Base-by-base conservation (phyloP, 92 coral and sea anemone species). In the Porites cylindrica region DNA sequence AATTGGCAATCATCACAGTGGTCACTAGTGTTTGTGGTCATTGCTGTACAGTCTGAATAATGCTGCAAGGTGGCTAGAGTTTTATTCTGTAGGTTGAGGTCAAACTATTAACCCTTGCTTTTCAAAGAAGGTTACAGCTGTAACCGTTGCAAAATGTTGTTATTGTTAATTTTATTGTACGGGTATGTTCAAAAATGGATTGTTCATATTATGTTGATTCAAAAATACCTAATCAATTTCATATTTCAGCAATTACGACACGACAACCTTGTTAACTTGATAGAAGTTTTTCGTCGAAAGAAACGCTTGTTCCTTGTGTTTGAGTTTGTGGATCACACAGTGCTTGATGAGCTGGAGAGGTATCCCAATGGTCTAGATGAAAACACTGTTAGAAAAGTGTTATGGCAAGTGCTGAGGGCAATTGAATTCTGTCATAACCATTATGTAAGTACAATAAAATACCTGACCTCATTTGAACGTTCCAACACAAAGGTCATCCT, bases 271-370 rank as follows among this genome's bases (percentile, higher is more conserved):
- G 98, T 97, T 58, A 97, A 97, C 83, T 91, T 97, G 63, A 88
- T 97, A 58, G 99, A 97, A 82, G 98, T 97, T 50, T 97, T 97
- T 77, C 91, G 99, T 56, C 93, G 98, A 20, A 97, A 97, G 90
- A 97, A 97, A 91, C 93, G 99, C n/a, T 87, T 97, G 66, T 97
- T 97, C 83, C 92, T 97, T 59, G 98, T 97, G 65, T 97, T 97
- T 90, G 99, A 97, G 87, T 97, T 97, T 87, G 99, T 97, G 66
- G 99, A 97, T 82, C 99, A 97, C 82, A 97, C 99, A 10, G 99
- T 95, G 23, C 89, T 97, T 19, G 99, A 97, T 93, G 99, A 97
- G 76, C 84, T 97, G 17, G 99, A 97, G 72, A 91, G 98, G 86
- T 97, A 95, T 64, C 99, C 99, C 26, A 97, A 93, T 90, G 99